Evolutionary conservation across 2,113 vertebrate genomes (phyloP).

Genomic region (crab-eating macaque (Macaca fascicularis)): DNA sequence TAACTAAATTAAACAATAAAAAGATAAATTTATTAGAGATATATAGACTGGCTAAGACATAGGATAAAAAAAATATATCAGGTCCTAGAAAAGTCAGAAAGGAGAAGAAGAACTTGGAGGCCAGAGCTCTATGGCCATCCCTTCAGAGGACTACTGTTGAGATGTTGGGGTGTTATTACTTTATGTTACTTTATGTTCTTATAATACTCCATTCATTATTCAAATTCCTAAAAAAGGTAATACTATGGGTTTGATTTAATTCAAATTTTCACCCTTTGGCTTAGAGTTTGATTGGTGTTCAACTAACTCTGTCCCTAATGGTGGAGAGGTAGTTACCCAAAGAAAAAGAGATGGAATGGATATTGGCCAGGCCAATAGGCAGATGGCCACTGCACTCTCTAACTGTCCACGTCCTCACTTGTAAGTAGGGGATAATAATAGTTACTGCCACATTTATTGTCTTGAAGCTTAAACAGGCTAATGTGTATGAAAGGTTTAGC

Average conservation of each 20-base stretch:
- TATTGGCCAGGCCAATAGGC: not conserved
- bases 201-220: not conserved
- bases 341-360: not conserved
- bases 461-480: not conserved
- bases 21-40: not conserved
- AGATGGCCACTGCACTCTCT: not conserved
- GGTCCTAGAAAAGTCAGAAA: not conserved
- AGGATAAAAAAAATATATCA: not conserved
- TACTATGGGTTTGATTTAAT: not conserved
- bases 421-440: not conserved
- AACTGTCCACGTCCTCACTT: not conserved
- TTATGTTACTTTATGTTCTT: not conserved
- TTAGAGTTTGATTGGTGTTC: not conserved
- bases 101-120: not conserved
- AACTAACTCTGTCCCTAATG: not conserved
- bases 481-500: not conserved
- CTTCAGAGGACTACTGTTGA: not conserved
- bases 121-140: not conserved
- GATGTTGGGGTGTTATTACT: not conserved
- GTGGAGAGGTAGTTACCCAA: not conserved
- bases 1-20: not conserved
- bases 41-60: not conserved
- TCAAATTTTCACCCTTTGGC: not conserved
- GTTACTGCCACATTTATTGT: not conserved
- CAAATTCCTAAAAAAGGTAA: not conserved